Conservation (phyloP, 2,888 invertebrate species). For the Aradus depressus region DNA sequence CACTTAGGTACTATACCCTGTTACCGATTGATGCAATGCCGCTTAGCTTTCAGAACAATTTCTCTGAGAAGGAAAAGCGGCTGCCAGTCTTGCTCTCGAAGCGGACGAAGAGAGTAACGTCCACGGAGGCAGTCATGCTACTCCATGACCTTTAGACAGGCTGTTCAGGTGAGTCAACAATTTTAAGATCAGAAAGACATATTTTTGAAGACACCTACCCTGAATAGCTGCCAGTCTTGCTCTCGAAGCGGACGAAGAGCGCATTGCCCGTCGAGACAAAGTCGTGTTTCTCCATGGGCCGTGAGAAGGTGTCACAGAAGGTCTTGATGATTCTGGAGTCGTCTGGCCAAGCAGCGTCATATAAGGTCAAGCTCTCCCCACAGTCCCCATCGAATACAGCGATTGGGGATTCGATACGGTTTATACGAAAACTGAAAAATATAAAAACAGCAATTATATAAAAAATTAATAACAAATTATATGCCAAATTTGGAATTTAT, state of each 20-base stretch:
- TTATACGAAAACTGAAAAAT: constrained; percentile 64
- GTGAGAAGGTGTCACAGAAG: constrained; percentile 86
- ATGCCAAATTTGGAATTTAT: no score
- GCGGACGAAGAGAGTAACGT: constrained; percentile 73
- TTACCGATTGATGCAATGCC: no score
- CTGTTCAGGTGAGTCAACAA: no score
- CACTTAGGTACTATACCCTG: no score
- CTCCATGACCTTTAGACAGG: no score
- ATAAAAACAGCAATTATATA: no score
- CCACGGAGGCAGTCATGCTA: constrained; percentile 81
- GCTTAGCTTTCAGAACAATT: no score
- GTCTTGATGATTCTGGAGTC: constrained; percentile 85
- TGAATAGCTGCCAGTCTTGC: constrained; percentile 84
- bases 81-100: constrained; percentile 88
- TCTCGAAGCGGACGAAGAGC: constrained; percentile 77
- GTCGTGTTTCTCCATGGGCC: constrained; percentile 86
- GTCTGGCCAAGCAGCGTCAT: constrained; percentile 78
- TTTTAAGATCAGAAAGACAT: neutral
- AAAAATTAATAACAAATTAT: no score
- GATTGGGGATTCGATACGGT: constrained; percentile 79
- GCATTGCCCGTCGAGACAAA: constrained; percentile 81
- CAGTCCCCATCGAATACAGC: constrained; percentile 77
- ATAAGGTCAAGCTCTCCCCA: constrained; percentile 78
- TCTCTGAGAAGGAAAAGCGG: no score
- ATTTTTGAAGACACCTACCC: constrained; percentile 44